phyloP scores from a whole-genome alignment of 2,797 vertebrate genomes.

The Lepidocolaptes lacrymiger region DNA sequence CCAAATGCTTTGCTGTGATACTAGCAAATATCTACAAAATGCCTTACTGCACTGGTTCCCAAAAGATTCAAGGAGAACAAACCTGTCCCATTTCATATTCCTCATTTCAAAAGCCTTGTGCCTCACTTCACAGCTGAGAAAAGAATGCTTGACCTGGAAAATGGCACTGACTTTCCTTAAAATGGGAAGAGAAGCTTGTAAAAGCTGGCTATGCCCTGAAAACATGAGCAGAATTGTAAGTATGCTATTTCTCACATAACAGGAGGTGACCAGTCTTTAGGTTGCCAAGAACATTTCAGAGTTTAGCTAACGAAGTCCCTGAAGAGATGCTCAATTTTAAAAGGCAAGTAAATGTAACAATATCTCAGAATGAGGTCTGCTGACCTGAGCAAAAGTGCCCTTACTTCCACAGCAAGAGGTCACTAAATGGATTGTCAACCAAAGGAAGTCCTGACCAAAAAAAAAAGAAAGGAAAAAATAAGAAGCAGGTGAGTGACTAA shows the following conservation, averaged over 20 bases:
- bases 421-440: conserved; percentile 27
- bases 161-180: neutral
- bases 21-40: neutral
- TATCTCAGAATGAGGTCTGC: neutral
- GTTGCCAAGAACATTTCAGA: neutral
- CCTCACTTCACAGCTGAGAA: neutral
- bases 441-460: neutral
- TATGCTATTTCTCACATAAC: neutral
- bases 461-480: neutral
- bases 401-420: neutral
- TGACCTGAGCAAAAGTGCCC: conserved; percentile 42
- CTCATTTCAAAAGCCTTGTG: neutral
- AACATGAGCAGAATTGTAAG: neutral
- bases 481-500: neutral
- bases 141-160: conserved; percentile 20
- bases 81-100: neutral
- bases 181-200: neutral
- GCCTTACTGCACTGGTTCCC: neutral
- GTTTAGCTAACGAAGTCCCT: conserved; percentile 4
- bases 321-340: conserved; percentile 14
- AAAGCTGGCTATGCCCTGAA: neutral
- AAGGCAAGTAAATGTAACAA: neutral
- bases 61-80: neutral
- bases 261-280: neutral
- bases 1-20: neutral